These are phyloP conservation scores for Pocillopora verrucosa DNA, from an alignment of 64 coral and sea anemone genomes.

Conservation along the genomic window DNA sequence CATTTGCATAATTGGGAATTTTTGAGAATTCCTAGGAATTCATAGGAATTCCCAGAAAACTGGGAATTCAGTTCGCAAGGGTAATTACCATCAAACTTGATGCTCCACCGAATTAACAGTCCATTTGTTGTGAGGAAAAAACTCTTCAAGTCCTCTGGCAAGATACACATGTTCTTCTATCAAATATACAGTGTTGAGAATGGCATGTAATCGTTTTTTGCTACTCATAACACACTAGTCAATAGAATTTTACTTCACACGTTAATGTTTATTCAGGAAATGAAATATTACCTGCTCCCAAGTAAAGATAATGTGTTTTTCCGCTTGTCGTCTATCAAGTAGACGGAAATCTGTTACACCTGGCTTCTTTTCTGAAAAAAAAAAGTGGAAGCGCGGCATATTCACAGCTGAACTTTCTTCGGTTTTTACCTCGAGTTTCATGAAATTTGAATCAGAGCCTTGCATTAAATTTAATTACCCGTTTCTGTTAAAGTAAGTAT, in stretches of 20 bases:
- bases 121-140: constrained; percentile 97
- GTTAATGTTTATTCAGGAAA: too few species aligned
- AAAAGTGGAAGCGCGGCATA: not conserved
- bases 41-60: too few species aligned
- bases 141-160: constrained; percentile 75
- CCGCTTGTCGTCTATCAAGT: constrained; percentile 84
- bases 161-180: too few species aligned
- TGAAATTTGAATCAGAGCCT: too few species aligned
- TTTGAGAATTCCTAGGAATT: too few species aligned
- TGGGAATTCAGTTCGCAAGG: too few species aligned
- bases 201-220: not conserved
- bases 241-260: too few species aligned
- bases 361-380: constrained; percentile 84
- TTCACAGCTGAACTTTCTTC: too few species aligned
- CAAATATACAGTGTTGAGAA: not conserved
- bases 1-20: too few species aligned
- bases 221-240: not conserved
- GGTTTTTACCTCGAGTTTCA: too few species aligned
- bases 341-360: constrained; percentile 93
- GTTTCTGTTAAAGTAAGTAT: too few species aligned
- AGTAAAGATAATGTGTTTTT: constrained; percentile 50
- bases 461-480: too few species aligned
- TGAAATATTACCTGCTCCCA: constrained; percentile 82
- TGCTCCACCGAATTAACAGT: constrained; percentile 90
- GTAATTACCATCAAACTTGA: constrained; percentile 95